Base-by-base conservation (phyloP, 1,140 invertebrate species). In the Drosophila kikkawai region DNA sequence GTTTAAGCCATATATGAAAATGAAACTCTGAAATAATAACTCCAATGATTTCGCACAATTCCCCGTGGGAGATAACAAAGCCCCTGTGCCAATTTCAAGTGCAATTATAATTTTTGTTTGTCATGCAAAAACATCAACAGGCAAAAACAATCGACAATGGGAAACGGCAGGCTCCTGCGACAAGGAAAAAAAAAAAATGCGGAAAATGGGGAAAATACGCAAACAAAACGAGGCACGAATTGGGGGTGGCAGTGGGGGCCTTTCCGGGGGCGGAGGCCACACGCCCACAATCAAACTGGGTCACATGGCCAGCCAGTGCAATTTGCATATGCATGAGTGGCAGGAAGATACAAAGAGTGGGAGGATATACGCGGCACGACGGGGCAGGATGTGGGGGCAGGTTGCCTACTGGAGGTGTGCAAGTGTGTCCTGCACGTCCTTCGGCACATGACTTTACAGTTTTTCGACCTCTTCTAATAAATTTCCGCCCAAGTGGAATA, bases 61-160 rank as follows among this genome's bases (percentile, higher is more conserved):
- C 64, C 64, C 29, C 69, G 69, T 60, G 51, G 12, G 42, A 63
- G 75, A 78, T 70, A 77, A 78, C 58, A 78, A 50, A 68, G 8
- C 13, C 42, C 36, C 42, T 75, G 80, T 88, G 77, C 73, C 80
- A 83, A 78, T 83, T 88, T 87, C 80, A 83, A 87, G 84, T 87
- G 84, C 84, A 87, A 87, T 87, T 87, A 83, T 87, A 87, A 87
- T 87, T 87, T 83, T 88, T 88, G 84, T 84, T 87, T 87, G 84
- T 87, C 84, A 87, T 87, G 84, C 84, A 80, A 88, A 78, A 75
- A 83, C 69, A 86, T 60, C 69, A 79, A 75, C 58, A 80, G 82
- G 71, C 64, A 80, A 87, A 57, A 85, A 85, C 51, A 79, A 79
- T 79, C 59, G 60, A 79, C 68, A 79, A 79, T 73, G 71, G 60